Percentiles rank a stretch among this genome's conserved stretches.
Evolutionary conservation across 2,888 invertebrate species (phyloP).

Genomic region (Drosophila ustulata): DNA sequence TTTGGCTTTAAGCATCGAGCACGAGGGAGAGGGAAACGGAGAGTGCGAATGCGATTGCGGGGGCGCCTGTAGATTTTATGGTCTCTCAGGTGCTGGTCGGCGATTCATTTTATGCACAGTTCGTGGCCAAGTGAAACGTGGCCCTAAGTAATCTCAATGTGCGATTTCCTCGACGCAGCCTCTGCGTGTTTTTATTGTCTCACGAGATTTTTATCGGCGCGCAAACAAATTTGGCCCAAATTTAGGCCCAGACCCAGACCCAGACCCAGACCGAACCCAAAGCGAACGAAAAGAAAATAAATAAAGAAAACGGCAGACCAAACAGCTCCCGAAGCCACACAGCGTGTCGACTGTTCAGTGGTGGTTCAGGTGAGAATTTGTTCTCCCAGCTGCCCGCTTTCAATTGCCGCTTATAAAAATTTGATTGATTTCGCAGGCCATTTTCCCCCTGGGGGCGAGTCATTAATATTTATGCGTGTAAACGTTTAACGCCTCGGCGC

Average conservation of each 20-base stretch:
- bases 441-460: slow-evolving; percentile 9
- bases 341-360: slow-evolving; percentile 1
- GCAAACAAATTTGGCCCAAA: slow-evolving; percentile 58
- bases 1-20: slow-evolving; percentile 38
- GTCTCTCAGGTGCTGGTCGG: slow-evolving; percentile 40
- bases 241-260: slow-evolving; percentile 36
- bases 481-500: slow-evolving; percentile 60
- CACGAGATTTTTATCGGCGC: slow-evolving; percentile 64
- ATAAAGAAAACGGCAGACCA: slow-evolving; percentile 21
- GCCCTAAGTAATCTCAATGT: slow-evolving; percentile 57
- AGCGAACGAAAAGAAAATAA: slow-evolving; percentile 3
- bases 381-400: slow-evolving; percentile 20
- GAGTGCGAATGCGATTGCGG: background rate
- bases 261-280: slow-evolving; percentile 21
- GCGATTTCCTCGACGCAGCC: slow-evolving; percentile 38
- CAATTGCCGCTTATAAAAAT: slow-evolving; percentile 60
- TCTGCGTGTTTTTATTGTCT: slow-evolving; percentile 58
- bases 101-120: slow-evolving; percentile 45
- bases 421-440: slow-evolving; percentile 62
- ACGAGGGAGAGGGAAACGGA: background rate
- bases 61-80: slow-evolving; percentile 2
- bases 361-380: slow-evolving; percentile 33
- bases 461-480: slow-evolving; percentile 68
- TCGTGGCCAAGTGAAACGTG: slow-evolving; percentile 36
- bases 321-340: slow-evolving; percentile 16